These are phyloP conservation scores for Agrenia bidenticulata DNA, from an alignment of 2,888 invertebrate species.

Conservation along the genomic window DNA sequence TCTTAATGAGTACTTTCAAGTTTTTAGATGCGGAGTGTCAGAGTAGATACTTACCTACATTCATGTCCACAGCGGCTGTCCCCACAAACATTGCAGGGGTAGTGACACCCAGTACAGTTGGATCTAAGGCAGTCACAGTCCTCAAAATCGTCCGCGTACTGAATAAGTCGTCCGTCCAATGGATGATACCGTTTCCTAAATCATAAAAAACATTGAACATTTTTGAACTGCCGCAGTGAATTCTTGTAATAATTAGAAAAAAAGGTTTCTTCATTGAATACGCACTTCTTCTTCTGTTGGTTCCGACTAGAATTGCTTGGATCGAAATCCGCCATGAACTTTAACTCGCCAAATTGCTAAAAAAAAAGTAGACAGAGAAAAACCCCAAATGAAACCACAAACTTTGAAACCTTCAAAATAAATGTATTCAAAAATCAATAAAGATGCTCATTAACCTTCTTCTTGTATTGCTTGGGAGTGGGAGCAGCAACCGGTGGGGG, in stretches of 20 bases:
- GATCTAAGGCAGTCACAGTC: constrained; percentile 81
- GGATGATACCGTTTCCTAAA: constrained; percentile 29
- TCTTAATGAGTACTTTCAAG: constrained; percentile 12
- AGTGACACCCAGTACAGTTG: constrained; percentile 81
- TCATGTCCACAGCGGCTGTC: constrained; percentile 78
- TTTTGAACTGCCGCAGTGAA: not conserved
- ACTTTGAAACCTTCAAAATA: too few species aligned
- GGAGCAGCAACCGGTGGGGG: too few species aligned
- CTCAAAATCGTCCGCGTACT: constrained; percentile 58
- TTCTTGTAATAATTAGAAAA: too few species aligned
- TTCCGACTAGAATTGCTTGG: constrained; percentile 23
- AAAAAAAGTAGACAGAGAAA: too few species aligned
- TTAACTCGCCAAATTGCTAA: constrained; percentile 31
- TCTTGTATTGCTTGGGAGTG: too few species aligned
- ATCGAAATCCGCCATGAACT: constrained; percentile 42
- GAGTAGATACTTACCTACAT: constrained; percentile 63
- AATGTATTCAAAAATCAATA: too few species aligned
- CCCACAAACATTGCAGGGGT: constrained; percentile 71
- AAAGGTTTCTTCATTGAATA: not conserved
- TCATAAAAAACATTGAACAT: not conserved
- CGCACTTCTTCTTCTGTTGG: constrained; percentile 29
- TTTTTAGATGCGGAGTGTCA: not conserved
- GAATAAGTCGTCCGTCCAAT: constrained; percentile 23
- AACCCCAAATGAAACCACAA: too few species aligned
- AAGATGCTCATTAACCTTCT: too few species aligned